Conservation (phyloP, 2,888 invertebrate genomes). For the Aspidapion aeneum region DNA sequence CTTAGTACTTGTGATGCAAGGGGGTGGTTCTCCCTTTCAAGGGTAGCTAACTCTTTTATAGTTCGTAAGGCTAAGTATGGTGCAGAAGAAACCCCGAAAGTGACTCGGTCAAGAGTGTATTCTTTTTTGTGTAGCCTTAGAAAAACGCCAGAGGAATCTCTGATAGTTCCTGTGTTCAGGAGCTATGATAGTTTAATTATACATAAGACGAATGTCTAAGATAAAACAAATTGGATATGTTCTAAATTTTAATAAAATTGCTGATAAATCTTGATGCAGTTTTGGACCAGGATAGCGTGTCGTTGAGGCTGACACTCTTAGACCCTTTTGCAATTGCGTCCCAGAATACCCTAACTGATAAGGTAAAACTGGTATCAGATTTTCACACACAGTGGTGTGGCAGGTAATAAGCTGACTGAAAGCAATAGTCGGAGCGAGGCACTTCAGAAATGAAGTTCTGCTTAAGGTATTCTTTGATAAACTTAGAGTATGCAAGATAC, state of each 20-base stretch:
- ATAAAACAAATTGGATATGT: not conserved
- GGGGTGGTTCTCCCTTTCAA: not conserved
- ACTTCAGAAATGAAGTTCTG: not conserved
- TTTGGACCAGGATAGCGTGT: not conserved
- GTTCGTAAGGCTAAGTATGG: not conserved
- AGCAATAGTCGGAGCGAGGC: not conserved
- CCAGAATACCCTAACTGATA: not conserved
- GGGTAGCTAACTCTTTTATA: not conserved
- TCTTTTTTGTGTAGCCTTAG: not conserved
- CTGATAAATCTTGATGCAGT: not conserved
- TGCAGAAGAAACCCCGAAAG: not conserved
- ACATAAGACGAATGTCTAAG: not conserved
- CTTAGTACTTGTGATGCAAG: not conserved
- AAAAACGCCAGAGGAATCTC: not conserved
- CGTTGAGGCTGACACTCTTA: not conserved
- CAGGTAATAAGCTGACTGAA: not conserved
- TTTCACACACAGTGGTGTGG: not conserved
- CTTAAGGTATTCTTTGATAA: not conserved
- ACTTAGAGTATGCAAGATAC: not conserved
- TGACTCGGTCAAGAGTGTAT: not conserved
- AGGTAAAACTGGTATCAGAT: not conserved
- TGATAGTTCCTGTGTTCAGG: not conserved
- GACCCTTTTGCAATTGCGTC: not conserved
- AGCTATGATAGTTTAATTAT: not conserved
- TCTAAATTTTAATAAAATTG: not conserved